Base-by-base conservation (phyloP, 2,113 vertebrate genomes). In the Corythoichthys intestinalis region DNA sequence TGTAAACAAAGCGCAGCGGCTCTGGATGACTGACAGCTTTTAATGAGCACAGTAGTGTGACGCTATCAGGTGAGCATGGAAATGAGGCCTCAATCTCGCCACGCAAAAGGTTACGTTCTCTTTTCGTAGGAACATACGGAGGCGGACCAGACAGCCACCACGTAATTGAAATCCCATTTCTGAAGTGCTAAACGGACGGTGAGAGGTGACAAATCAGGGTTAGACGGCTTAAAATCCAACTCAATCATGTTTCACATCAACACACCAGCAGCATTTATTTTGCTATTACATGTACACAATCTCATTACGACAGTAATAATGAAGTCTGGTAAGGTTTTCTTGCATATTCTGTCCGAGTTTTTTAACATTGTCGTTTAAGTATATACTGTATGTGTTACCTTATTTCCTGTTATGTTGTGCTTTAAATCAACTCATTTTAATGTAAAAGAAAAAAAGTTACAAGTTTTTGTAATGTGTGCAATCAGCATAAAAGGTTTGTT, bases 31-130 rank as follows among this genome's bases (percentile, higher is more conserved):
- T 70, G 89, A 88, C 85, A 89, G 85, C 56, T 83, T 88, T 89
- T 90, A 90, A 91, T 91, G 89, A 89, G 86, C 73, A 70, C 83
- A 86, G 84, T 74, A 46, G 82, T 76, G 77, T 87, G 85, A 89
- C 82, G 80, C 81, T 85, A 83, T 89, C 87, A 87, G 87, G 81
- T 90, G 83, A 84, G 78, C 80, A 90, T 89, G 81, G 80, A 90
- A 90, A 90, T 85, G 73, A 85, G 82, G 73, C 73, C 75, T 79
- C 79, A 86, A 85, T 91, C 83, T 85, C 81, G 86, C 83, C 87
- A 74, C 79, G 79, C 82, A 88, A 90, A 87, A 86, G 87, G 90
- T 63, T 85, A 87, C 67, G 80, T 90, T 75, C 76, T 71, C 71
- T 75, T 88, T 88, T 90, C 77, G 85, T 88, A 84, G 77, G 82